These are phyloP conservation scores for Oreotrochilus melanogaster DNA, from an alignment of 2,113 vertebrate species.

Conservation along the genomic window DNA sequence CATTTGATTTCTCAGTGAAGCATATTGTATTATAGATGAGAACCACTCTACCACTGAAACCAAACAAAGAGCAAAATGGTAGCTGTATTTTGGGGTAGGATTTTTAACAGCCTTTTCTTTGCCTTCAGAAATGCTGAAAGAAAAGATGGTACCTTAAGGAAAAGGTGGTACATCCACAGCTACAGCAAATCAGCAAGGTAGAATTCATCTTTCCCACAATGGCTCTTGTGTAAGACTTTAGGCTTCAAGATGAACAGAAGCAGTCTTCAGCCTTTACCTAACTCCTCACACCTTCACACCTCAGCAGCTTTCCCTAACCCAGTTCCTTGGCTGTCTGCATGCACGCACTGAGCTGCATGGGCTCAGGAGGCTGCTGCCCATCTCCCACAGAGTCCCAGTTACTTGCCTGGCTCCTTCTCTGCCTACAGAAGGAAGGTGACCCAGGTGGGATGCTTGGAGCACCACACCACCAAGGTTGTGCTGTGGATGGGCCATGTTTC, in stretches of 20 bases:
- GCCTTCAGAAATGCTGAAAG: neutral
- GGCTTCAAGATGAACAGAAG: neutral
- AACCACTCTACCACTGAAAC: neutral
- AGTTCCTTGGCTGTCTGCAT: neutral
- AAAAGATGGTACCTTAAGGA: neutral
- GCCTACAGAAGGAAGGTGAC: neutral
- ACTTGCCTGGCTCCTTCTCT: neutral
- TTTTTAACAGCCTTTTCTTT: neutral
- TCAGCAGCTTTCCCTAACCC: neutral
- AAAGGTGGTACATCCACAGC: neutral
- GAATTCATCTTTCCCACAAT: neutral
- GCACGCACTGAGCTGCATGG: rapidly evolving
- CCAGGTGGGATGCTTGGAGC: neutral
- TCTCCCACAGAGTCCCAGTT: neutral
- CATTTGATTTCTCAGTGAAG: neutral
- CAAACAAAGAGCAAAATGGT: neutral
- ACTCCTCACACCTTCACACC: neutral
- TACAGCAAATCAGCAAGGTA: neutral
- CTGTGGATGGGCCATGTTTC: neutral
- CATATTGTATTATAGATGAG: neutral
- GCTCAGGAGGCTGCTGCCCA: neutral
- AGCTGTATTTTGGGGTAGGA: neutral
- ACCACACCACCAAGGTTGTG: neutral
- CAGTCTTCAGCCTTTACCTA: neutral
- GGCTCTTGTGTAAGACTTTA: neutral